Percentiles rank a stretch among this genome's conserved stretches.
Evolutionary conservation across 1,140 invertebrate genomes (phyloP).

Genomic region (Stegodyphus dumicola): DNA sequence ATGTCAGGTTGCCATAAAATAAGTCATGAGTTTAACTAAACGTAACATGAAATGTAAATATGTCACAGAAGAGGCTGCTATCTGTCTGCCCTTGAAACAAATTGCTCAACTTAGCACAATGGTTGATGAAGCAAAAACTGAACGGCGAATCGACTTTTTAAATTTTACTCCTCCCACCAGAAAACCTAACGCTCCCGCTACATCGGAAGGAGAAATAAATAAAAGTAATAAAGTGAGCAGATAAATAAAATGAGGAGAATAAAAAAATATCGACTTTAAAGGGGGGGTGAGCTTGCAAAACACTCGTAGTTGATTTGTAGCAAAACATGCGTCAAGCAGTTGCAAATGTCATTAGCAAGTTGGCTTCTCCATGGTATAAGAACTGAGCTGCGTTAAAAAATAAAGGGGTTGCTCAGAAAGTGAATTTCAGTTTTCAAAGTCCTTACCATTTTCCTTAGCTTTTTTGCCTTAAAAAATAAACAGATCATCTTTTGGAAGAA

Average conservation of each 20-base stretch:
- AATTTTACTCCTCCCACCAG: slow-evolving; percentile 56
- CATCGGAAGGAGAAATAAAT: slow-evolving; percentile 10
- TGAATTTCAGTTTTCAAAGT: not conserved
- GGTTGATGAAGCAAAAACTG: slow-evolving; percentile 47
- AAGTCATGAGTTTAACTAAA: not conserved
- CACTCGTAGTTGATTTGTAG: slow-evolving; percentile 54
- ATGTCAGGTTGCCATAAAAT: too few relatives aligned
- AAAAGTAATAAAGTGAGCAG: slow-evolving; percentile 42
- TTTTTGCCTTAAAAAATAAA: too few relatives aligned
- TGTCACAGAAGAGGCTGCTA: not conserved
- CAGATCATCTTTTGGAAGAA: too few relatives aligned
- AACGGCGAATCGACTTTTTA: slow-evolving; percentile 47
- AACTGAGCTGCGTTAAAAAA: not conserved
- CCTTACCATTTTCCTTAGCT: not conserved
- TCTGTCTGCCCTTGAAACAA: slow-evolving; percentile 30
- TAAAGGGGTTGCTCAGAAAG: not conserved
- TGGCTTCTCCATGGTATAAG: slow-evolving; percentile 27
- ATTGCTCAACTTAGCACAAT: slow-evolving; percentile 31
- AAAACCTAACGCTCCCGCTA: slow-evolving; percentile 11
- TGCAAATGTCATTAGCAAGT: slow-evolving; percentile 56
- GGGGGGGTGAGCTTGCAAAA: not conserved
- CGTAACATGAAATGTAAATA: not conserved
- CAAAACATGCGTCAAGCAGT: slow-evolving; percentile 60
- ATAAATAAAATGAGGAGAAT: slow-evolving; percentile 34
- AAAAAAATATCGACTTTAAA: not conserved